Conservation (phyloP, 2,888 invertebrate species). For the Eucriotettix oculatus region DNA sequence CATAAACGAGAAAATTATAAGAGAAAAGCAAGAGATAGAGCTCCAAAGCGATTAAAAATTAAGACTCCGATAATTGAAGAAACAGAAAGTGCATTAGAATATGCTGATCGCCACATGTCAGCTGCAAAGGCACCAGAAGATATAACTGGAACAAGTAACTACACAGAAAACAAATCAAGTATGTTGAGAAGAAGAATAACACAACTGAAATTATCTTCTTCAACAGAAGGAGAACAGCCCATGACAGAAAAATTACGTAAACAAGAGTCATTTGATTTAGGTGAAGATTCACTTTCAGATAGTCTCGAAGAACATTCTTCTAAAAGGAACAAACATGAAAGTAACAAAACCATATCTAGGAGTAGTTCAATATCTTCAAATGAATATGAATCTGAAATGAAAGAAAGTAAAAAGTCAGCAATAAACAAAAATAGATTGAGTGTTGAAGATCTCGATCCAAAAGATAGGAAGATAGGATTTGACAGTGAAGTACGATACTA, state of each 20-base stretch:
- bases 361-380: not conserved
- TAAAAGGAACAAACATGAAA: not conserved
- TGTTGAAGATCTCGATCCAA: not conserved
- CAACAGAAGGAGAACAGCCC: not conserved
- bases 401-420: not conserved
- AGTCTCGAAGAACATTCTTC: conserved; percentile 3
- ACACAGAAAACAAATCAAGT: conserved; percentile 12
- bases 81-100: conserved; percentile 16
- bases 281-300: conserved; percentile 3
- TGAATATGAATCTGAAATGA: not conserved
- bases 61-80: conserved; percentile 21
- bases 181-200: conserved; percentile 9
- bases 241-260: not conserved
- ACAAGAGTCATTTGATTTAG: not conserved
- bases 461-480: not conserved
- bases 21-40: not conserved
- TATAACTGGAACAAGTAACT: not conserved
- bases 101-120: conserved; percentile 8
- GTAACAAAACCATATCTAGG: not conserved
- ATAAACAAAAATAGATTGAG: too few species aligned
- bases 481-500: not conserved
- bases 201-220: not conserved
- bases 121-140: not conserved
- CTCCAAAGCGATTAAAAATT: conserved; percentile 15
- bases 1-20: not conserved